phyloP scores from a whole-genome alignment of 2,797 vertebrate genomes.

The Cyclura pinguis region DNA sequence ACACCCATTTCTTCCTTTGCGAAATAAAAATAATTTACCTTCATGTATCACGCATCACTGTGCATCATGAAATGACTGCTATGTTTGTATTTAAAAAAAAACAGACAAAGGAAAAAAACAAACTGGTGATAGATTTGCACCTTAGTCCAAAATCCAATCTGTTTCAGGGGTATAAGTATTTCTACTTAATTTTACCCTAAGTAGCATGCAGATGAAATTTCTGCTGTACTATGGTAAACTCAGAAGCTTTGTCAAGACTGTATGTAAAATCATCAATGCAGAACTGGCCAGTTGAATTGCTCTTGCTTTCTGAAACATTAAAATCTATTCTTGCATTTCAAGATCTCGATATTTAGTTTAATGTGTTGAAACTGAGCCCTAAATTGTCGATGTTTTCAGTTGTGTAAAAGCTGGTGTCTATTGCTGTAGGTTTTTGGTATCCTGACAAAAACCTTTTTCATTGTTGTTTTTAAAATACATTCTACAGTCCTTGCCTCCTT shows the following conservation, averaged over 20 bases:
- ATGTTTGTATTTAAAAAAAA: background rate
- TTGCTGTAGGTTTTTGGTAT: background rate
- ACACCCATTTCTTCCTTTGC: conserved; percentile 2
- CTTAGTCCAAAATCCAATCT: background rate
- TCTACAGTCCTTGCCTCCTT: conserved; percentile 25
- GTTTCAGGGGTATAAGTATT: background rate
- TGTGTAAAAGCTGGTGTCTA: background rate
- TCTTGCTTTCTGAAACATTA: conserved; percentile 56
- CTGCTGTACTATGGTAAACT: background rate
- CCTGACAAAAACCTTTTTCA: background rate
- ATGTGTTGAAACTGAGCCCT: background rate
- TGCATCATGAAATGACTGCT: background rate
- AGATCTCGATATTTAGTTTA: background rate
- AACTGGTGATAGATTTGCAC: background rate
- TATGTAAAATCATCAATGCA: background rate
- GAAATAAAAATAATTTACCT: conserved; percentile 27
- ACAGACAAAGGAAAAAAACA: background rate
- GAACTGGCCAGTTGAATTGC: conserved; percentile 37
- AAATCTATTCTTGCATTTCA: conserved; percentile 17
- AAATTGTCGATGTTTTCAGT: background rate
- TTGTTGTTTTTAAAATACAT: background rate
- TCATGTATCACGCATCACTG: background rate
- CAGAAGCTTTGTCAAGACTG: conserved; percentile 4
- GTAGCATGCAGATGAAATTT: background rate
- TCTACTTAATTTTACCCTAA: background rate